Evolutionary conservation across 2,113 vertebrate species (phyloP).

Genomic region (Aphyosemion australe): DNA sequence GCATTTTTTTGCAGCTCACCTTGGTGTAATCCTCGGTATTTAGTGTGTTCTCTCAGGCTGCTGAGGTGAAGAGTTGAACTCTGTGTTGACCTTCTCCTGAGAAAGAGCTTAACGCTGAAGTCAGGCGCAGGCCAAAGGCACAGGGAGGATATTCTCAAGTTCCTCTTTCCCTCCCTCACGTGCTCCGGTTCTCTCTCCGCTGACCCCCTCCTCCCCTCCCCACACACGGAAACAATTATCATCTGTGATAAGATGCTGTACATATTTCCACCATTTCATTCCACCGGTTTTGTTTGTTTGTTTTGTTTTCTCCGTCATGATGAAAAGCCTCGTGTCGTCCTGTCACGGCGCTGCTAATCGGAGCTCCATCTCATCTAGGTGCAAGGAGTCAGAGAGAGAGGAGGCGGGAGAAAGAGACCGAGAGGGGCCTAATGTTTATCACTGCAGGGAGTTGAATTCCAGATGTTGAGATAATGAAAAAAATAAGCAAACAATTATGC

Average conservation of each 20-base stretch:
- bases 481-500: constrained; percentile 79
- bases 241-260: constrained; percentile 76
- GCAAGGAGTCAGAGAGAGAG: constrained; percentile 50
- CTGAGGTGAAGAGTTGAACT: constrained; percentile 78
- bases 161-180: constrained; percentile 65
- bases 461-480: constrained; percentile 75
- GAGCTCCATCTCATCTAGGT: constrained; percentile 70
- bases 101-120: constrained; percentile 73
- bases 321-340: constrained; percentile 63
- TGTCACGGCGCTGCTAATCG: constrained; percentile 71
- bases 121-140: constrained; percentile 73
- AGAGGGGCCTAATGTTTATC: constrained; percentile 73
- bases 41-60: constrained; percentile 66
- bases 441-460: constrained; percentile 73
- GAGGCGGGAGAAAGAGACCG: constrained; percentile 32
- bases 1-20: constrained; percentile 49
- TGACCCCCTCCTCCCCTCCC: constrained; percentile 13
- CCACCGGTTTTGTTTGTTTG: constrained; percentile 65
- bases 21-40: constrained; percentile 65
- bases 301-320: constrained; percentile 51
- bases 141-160: constrained; percentile 78
- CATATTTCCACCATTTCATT: constrained; percentile 78
- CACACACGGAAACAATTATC: constrained; percentile 74
- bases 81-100: constrained; percentile 75
- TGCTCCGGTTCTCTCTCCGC: constrained; percentile 19